phyloP scores from a whole-genome alignment of 2,113 vertebrate genomes.

The Zosterops pallidus region DNA sequence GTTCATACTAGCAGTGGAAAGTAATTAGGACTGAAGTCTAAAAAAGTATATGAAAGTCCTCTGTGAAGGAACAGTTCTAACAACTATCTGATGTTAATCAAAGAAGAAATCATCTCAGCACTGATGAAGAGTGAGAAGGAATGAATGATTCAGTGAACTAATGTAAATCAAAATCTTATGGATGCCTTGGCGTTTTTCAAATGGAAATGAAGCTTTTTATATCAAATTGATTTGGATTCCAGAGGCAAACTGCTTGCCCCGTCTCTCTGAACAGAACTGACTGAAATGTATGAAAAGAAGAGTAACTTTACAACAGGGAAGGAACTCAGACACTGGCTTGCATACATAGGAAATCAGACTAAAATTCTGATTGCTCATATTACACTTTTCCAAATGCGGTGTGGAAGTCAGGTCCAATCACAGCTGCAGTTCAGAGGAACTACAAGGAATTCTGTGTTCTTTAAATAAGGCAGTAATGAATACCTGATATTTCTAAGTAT shows the following conservation, averaged over 20 bases:
- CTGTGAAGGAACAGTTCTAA: background rate
- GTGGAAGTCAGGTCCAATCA: background rate
- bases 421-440: background rate
- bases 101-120: conserved; percentile 44
- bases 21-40: conserved; percentile 1
- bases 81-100: conserved; percentile 55
- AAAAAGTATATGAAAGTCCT: conserved; percentile 6
- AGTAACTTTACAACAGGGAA: background rate
- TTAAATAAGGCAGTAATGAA: background rate
- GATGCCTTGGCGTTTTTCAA: conserved; percentile 52
- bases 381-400: background rate
- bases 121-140: conserved; percentile 34
- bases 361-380: background rate
- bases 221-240: conserved; percentile 49
- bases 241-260: conserved; percentile 14
- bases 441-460: background rate
- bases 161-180: conserved; percentile 53
- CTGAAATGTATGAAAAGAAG: background rate
- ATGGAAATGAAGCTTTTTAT: conserved; percentile 64
- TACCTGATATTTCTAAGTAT: background rate
- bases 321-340: background rate
- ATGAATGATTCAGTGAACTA: conserved; percentile 59
- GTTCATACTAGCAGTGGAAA: background rate
- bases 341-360: background rate
- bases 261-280: conserved; percentile 20